Percentiles rank a stretch among this genome's conserved stretches.
Evolutionary conservation across 2,888 invertebrate species (phyloP).

Genomic region (Sycophila texana): DNA sequence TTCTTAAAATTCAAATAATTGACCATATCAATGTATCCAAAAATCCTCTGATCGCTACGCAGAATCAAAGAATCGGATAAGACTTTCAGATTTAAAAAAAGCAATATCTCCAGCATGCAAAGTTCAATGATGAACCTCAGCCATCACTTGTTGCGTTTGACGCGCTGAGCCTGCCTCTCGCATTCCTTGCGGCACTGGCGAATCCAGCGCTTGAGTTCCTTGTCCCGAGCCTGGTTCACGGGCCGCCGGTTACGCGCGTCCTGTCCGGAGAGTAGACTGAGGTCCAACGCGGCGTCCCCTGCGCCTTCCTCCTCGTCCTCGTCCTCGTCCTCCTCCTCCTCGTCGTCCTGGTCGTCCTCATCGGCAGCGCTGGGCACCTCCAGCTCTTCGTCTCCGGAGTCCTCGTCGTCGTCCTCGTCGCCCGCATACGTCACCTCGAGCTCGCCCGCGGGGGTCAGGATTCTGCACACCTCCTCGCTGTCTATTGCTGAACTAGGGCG

Average conservation of each 20-base stretch:
- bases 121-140: no score
- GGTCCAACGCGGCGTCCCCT: background rate
- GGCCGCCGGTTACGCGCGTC: background rate
- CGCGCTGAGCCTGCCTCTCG: conserved; percentile 20
- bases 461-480: background rate
- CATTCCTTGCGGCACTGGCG: conserved; percentile 60
- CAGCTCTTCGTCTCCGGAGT: conserved; percentile 2
- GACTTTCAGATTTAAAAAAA: no score
- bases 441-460: background rate
- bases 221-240: conserved; percentile 17
- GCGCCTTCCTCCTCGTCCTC: background rate
- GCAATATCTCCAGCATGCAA: no score
- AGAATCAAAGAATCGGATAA: no score
- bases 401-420: conserved; percentile 27
- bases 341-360: background rate
- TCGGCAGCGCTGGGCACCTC: background rate
- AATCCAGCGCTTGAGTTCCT: conserved; percentile 62
- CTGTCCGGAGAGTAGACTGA: conserved; percentile 5
- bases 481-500: conserved; percentile 18
- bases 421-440: conserved; percentile 22
- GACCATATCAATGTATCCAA: no score
- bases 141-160: background rate
- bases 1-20: no score
- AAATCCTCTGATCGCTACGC: no score
- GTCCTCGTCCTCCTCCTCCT: background rate